Evolutionary conservation across 2,797 vertebrate species (phyloP), one percentile per base, ranked within the genome.

Genomic region (Periophthalmus magnuspinnatus): DNA sequence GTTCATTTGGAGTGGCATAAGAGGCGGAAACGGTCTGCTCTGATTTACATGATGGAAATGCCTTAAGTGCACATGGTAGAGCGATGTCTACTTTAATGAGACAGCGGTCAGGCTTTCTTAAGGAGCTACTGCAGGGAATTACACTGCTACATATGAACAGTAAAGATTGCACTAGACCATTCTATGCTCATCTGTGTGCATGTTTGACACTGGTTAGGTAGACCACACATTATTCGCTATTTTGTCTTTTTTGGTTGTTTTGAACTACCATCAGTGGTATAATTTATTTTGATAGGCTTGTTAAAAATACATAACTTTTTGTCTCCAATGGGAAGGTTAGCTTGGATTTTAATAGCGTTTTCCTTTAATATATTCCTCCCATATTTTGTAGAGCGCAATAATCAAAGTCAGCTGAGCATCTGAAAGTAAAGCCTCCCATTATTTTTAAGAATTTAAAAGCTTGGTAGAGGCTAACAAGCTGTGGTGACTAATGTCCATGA

Each of bases 1-100:
- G n/a, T 38, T 69, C 63, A 61, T 34, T 63, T 62, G 65, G 66
- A 75, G 54, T 22, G 33, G 6, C 8, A 28, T 2, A 22, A 47
- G 52, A 48, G 45, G 55, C 7, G 57, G 50, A 57, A 63, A 48
- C 34, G 17, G 21, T 62, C 9, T 11, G 38, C 19, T 67, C 59
- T 69, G 48, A 66, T 54, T 55, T 6, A 22, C 65, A 34, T 66
- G 48, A 66, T 36, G 32, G 28, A 52, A 66, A 34, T 50, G 33
- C 32, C 33, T 34, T 55, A 34, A 54, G 65, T 36, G 47, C 63
- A 48, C 7, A 32, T 1, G 16, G 11, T 13, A 54, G 11, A 7
- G 65, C 17, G 34, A 21, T 36, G 34, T 54, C n/a, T 36, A 34
- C 48, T 52, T 65, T 52, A 65, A 65, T 65, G 47, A 65, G 45